phyloP scores from a whole-genome alignment of 2,888 invertebrate species.

The Aspidapion aeneum region DNA sequence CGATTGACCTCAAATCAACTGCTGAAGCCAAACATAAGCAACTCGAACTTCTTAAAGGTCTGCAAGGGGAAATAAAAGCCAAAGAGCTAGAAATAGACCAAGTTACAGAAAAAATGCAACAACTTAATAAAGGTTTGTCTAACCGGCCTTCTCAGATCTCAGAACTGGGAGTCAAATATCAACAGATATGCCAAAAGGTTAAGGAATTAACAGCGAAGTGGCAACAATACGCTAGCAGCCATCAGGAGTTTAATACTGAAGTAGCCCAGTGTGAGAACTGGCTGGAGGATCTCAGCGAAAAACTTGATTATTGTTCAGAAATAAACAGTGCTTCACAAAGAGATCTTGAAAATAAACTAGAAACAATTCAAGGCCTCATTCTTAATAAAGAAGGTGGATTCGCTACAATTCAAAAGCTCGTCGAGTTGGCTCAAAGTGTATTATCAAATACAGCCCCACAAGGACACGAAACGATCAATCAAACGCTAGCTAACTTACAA shows the following conservation, averaged over 20 bases:
- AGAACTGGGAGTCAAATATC: slow-evolving; percentile 89
- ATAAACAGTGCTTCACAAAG: slow-evolving; percentile 67
- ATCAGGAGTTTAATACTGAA: slow-evolving; percentile 83
- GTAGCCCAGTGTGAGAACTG: slow-evolving; percentile 72
- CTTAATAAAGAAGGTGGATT: slow-evolving; percentile 93
- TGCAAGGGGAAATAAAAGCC: slow-evolving; percentile 86
- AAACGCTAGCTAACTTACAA: slow-evolving; percentile 76
- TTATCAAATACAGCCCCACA: slow-evolving; percentile 86
- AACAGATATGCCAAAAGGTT: slow-evolving; percentile 83
- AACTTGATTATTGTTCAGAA: slow-evolving; percentile 84
- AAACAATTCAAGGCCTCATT: slow-evolving; percentile 79
- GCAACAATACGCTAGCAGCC: slow-evolving; percentile 86
- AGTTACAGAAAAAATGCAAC: slow-evolving; percentile 87
- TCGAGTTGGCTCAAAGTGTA: slow-evolving; percentile 89
- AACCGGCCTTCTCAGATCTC: slow-evolving; percentile 80
- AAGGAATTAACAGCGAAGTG: slow-evolving; percentile 89
- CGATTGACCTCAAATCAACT: slow-evolving; percentile 80
- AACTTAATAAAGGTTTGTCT: slow-evolving; percentile 70
- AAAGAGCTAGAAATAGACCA: slow-evolving; percentile 91
- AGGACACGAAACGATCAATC: slow-evolving; percentile 85
- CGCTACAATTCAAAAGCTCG: slow-evolving; percentile 78
- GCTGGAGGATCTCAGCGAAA: slow-evolving; percentile 69
- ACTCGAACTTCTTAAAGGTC: slow-evolving; percentile 69
- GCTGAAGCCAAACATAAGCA: slow-evolving; percentile 81
- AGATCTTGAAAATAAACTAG: slow-evolving; percentile 81